A percentile compares a stretch with the other conserved stretches of the same genome.
phyloP scores from a whole-genome alignment of 2,888 invertebrate species.

The Ptychoptera contaminata region DNA sequence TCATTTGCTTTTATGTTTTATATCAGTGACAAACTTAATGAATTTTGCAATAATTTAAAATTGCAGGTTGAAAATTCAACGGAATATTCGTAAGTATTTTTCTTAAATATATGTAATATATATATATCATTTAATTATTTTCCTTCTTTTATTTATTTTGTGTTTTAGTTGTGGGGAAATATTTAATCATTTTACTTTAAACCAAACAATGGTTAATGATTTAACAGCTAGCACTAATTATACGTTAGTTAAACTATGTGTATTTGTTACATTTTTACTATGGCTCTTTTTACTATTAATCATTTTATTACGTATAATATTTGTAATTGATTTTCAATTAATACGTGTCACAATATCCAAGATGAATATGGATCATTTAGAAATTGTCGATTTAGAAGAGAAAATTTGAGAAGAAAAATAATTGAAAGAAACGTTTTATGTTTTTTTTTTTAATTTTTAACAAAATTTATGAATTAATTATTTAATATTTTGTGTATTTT shows the following conservation, averaged over 20 bases:
- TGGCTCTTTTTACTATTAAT: neutral
- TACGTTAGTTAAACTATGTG: neutral
- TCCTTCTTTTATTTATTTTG: too few species aligned
- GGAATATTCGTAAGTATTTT: neutral
- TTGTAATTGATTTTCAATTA: constrained; percentile 3
- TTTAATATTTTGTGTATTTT: constrained; percentile 1
- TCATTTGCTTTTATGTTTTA: neutral
- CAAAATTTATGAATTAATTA: constrained; percentile 1
- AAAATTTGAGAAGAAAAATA: neutral
- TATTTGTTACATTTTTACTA: neutral
- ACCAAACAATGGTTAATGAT: neutral
- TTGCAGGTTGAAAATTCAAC: neutral
- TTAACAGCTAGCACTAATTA: neutral
- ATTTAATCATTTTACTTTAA: neutral
- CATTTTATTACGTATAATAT: constrained; percentile 1
- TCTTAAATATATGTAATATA: neutral
- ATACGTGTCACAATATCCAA: neutral
- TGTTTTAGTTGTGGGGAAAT: neutral
- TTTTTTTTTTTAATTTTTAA: neutral
- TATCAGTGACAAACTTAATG: neutral
- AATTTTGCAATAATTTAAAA: neutral
- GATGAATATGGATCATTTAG: neutral
- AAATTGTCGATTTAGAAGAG: neutral
- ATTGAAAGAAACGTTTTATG: neutral
- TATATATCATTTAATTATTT: neutral